These are phyloP conservation scores for Grallaria varia DNA, from an alignment of 2,113 vertebrate species.

Conservation along the genomic window DNA sequence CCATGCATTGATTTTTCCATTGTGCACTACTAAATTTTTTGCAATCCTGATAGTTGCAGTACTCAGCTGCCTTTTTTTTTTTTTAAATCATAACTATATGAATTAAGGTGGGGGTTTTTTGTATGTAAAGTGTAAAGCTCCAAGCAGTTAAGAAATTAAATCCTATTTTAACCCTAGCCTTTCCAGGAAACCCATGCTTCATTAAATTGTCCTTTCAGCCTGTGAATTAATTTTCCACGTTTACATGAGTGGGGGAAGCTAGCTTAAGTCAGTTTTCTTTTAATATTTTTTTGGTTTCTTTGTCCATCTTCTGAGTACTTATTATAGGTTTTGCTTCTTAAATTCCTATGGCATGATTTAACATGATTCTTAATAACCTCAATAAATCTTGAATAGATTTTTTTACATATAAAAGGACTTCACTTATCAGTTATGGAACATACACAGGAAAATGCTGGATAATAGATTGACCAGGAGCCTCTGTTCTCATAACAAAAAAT, in stretches of 20 bases:
- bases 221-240: neutral
- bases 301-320: neutral
- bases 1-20: neutral
- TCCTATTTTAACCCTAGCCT: neutral
- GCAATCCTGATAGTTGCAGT: neutral
- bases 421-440: neutral
- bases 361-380: neutral
- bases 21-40: neutral
- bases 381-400: neutral
- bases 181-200: neutral
- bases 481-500: neutral
- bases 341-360: neutral
- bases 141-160: neutral
- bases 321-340: neutral
- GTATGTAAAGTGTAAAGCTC: accelerated
- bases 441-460: neutral
- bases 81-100: neutral
- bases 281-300: neutral
- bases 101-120: neutral
- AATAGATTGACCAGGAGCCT: neutral
- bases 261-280: neutral
- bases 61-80: neutral
- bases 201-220: neutral
- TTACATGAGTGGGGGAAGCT: neutral
- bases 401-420: neutral